These are phyloP conservation scores for Tolmerus cingulatus DNA, from an alignment of 2,888 invertebrate species.

Conservation along the genomic window DNA sequence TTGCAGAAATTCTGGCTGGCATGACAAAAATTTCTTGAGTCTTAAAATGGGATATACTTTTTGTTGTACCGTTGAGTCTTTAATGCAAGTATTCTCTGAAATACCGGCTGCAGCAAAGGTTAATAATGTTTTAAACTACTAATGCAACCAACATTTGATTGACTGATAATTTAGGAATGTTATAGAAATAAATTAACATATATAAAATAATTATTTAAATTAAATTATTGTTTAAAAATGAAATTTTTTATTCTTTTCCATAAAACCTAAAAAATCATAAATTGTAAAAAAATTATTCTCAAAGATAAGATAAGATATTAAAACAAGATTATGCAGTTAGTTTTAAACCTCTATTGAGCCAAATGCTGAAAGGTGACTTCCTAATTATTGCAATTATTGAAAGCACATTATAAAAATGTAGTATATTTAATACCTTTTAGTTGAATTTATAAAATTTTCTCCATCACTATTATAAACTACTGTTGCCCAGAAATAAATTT, in stretches of 20 bases:
- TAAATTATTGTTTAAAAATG: not conserved
- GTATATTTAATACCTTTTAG: not conserved
- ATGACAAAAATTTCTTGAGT: conserved; percentile 43
- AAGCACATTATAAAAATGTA: too few species aligned
- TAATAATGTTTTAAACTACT: not conserved
- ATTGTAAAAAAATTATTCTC: not conserved
- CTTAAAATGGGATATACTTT: conserved; percentile 50
- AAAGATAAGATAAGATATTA: too few species aligned
- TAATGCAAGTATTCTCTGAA: conserved; percentile 44
- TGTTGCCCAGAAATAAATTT: not conserved
- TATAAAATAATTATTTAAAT: not conserved
- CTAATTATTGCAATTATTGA: too few species aligned
- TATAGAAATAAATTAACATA: not conserved
- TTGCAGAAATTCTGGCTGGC: conserved; percentile 59
- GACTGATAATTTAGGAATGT: not conserved
- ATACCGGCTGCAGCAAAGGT: conserved; percentile 43
- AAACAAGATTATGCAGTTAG: too few species aligned
- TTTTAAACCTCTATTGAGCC: too few species aligned
- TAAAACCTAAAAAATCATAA: not conserved
- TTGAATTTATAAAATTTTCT: not conserved
- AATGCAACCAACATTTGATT: not conserved
- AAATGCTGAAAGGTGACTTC: too few species aligned
- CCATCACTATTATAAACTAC: not conserved
- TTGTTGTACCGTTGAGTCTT: conserved; percentile 50
- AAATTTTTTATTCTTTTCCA: not conserved